Conservation (phyloP, 2,797 vertebrate genomes). For the Neolamprologus multifasciatus region DNA sequence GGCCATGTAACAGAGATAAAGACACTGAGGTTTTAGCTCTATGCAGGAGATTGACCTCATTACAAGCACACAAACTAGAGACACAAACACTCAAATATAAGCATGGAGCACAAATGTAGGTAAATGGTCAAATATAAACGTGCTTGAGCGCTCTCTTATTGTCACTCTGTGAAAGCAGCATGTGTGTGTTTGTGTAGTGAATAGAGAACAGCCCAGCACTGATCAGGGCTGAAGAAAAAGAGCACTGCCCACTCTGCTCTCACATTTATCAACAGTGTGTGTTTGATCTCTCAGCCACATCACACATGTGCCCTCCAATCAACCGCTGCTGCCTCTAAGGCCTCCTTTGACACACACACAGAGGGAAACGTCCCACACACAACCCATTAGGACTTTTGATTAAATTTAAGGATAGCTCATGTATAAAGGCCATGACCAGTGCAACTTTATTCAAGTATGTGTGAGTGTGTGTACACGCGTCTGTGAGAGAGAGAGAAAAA, state of each 20-base stretch:
- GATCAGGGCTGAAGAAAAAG: constrained; percentile 72
- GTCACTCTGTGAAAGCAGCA: not conserved
- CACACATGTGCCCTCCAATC: constrained; percentile 81
- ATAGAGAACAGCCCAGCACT: constrained; percentile 83
- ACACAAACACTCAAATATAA: not conserved
- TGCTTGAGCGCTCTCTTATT: constrained; percentile 10
- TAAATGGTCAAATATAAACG: constrained; percentile 7
- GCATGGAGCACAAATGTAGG: not conserved
- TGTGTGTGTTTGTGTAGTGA: constrained; percentile 77
- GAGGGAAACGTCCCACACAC: constrained; percentile 77
- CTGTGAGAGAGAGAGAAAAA: not conserved
- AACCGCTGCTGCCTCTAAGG: constrained; percentile 46
- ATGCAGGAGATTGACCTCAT: constrained; percentile 66
- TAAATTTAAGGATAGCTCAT: constrained; percentile 68
- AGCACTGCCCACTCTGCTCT: constrained; percentile 68
- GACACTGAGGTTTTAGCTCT: constrained; percentile 61
- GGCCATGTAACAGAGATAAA: constrained; percentile 62
- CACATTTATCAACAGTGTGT: constrained; percentile 89
- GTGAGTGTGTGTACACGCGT: not conserved
- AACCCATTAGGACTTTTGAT: constrained; percentile 87
- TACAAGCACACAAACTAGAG: constrained; percentile 31
- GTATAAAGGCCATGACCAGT: constrained; percentile 47
- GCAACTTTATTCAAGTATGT: constrained; percentile 37
- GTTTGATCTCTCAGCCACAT: constrained; percentile 98
- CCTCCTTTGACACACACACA: constrained; percentile 12